Evolutionary conservation across 2,888 invertebrate species (phyloP).

Genomic region (Drosophila mulleri): DNA sequence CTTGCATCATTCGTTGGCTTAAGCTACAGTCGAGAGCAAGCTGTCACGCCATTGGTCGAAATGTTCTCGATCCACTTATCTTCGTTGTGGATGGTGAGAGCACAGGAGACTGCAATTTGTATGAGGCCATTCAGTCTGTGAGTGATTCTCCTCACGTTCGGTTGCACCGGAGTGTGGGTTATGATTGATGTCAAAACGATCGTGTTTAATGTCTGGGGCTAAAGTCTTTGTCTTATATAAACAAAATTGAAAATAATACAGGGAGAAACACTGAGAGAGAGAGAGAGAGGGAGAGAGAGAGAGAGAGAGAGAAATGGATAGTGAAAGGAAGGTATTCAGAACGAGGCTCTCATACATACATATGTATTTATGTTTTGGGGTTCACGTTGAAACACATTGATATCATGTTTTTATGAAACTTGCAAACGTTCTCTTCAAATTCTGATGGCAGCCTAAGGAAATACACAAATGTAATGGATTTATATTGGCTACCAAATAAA

Average conservation of each 20-base stretch:
- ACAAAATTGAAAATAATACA: neutral
- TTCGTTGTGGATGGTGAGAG: constrained; percentile 1
- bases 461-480: constrained; percentile 18
- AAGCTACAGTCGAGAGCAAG: neutral
- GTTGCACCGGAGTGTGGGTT: neutral
- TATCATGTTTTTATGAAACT: neutral
- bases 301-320: neutral
- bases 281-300: neutral
- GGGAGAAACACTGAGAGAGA: neutral
- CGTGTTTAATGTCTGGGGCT: neutral
- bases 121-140: neutral
- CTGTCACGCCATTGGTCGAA: neutral
- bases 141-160: neutral
- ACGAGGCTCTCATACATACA: neutral
- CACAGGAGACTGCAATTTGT: neutral
- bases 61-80: neutral
- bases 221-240: neutral
- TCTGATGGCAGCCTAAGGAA: neutral
- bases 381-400: neutral
- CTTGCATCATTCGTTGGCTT: neutral
- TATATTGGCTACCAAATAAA: constrained; percentile 13
- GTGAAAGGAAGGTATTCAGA: neutral
- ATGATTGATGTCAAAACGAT: neutral
- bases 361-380: neutral
- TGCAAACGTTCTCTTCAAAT: neutral